Base-by-base conservation (phyloP, 1,140 invertebrate genomes). In the Drosophila sproati region DNA sequence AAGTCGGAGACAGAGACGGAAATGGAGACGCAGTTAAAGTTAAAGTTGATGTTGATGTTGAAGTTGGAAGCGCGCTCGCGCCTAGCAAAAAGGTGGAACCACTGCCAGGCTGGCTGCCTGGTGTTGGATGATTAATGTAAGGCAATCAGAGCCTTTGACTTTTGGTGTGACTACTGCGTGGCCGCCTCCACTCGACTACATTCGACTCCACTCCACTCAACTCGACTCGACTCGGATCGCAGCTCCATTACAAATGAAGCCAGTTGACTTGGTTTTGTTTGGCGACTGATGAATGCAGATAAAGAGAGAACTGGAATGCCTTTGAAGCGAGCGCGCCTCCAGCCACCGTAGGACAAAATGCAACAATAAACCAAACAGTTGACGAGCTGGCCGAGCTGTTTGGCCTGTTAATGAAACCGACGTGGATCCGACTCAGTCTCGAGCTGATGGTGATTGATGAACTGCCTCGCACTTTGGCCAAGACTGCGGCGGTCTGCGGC, bases 231-330 rank as follows among this genome's bases (percentile, higher is more conserved):
- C 60, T 20, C 20, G 20, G 20, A 20, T 20, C 20, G 20, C 61
- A 29, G 60, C 64, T 83, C 83, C 83, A 87, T 87, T 87, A 87
- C 72, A 74, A 74, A 74, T 74, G 72, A 74, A 74, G 72, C 66
- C 72, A 41, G 66, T 74, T 74, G 66, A 70, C 72, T 74, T 74
- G 72, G 57, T 74, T 74, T 74, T 74, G 72, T 74, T 74, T 74
- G 83, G 83, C 83, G 80, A 88, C 83, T 87, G 83, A 87, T 86
- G 82, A 87, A 87, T 82, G 83, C 82, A 88, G 82, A 86, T 86
- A 86, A 86, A 86, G 81, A 71, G 45, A 41, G 57, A 6, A 28
- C 71, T 54, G 41, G 82, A 86, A 86, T 86, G 83, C 76, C 83
- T 86, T 86, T 86, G 82, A 86, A 61, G 81, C 71, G 72, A 67